Conservation (phyloP, 2,113 vertebrate species). For the Condylura cristata region DNA sequence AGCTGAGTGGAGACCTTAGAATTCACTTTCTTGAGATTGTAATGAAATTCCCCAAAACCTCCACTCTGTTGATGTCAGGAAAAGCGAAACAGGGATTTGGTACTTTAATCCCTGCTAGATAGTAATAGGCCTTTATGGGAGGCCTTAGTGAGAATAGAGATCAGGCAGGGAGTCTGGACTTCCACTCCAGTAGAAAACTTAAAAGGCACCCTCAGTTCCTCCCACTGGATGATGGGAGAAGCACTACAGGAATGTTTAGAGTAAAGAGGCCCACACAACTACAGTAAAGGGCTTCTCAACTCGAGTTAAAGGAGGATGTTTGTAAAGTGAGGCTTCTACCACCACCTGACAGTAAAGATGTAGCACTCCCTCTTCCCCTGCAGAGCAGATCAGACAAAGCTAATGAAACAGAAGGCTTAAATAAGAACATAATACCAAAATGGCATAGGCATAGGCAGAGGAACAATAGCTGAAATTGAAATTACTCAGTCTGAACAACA, state of each 20-base stretch:
- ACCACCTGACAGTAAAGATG: not conserved
- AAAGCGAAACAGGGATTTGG: not conserved
- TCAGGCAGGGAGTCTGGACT: not conserved
- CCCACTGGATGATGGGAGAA: not conserved
- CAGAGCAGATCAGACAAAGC: not conserved
- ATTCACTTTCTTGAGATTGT: not conserved
- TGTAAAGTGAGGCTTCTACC: not conserved
- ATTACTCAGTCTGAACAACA: not conserved
- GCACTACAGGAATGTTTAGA: not conserved
- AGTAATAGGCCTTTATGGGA: not conserved
- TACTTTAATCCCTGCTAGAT: not conserved
- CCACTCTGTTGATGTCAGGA: not conserved
- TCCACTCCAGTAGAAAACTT: not conserved
- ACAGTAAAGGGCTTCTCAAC: not conserved
- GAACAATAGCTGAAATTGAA: not conserved
- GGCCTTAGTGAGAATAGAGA: not conserved
- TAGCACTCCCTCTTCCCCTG: not conserved
- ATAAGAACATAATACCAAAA: not conserved
- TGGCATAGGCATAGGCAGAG: not conserved
- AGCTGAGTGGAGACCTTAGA: not conserved
- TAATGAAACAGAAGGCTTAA: not conserved
- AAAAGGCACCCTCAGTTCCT: not conserved
- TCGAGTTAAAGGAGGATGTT: not conserved
- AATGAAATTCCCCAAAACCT: not conserved
- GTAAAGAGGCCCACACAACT: not conserved